Percentiles rank a stretch among this genome's conserved stretches.
phyloP scores from a whole-genome alignment of 2,113 vertebrate genomes.

The Thymallus thymallus region DNA sequence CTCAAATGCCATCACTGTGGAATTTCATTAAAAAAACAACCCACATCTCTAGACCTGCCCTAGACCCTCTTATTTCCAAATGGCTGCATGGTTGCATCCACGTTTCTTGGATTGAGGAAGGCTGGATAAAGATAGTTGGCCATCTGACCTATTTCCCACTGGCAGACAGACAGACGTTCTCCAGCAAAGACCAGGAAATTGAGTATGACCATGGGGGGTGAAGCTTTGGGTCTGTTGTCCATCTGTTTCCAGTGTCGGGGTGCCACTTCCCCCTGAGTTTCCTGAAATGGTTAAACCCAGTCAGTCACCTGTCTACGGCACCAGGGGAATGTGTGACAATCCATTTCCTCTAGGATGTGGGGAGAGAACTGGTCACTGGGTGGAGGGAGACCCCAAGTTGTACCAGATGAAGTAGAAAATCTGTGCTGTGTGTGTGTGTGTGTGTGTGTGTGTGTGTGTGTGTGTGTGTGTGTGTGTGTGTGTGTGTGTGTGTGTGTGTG shows the following conservation, averaged over 20 bases:
- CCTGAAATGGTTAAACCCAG: conserved; percentile 54
- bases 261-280: conserved; percentile 32
- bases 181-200: conserved; percentile 2
- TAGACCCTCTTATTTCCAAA: conserved; percentile 34
- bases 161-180: conserved; percentile 62
- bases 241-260: no score
- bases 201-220: no score
- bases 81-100: conserved; percentile 34
- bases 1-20: not conserved
- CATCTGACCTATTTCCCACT: conserved; percentile 73
- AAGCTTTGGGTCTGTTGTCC: no score
- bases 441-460: conserved; percentile 18
- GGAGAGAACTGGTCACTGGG: no score
- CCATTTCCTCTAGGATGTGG: not conserved
- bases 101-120: conserved; percentile 53
- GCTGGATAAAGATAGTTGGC: conserved; percentile 62
- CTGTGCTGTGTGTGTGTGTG: not conserved
- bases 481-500: conserved; percentile 22
- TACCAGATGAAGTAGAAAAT: no score
- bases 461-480: conserved; percentile 1
- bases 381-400: no score
- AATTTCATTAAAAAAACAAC: conserved; percentile 17
- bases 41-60: not conserved
- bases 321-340: not conserved
- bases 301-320: conserved; percentile 51